These are phyloP conservation scores for Eupristina koningsbergeri DNA, from an alignment of 1,140 invertebrate genomes.

Conservation along the genomic window DNA sequence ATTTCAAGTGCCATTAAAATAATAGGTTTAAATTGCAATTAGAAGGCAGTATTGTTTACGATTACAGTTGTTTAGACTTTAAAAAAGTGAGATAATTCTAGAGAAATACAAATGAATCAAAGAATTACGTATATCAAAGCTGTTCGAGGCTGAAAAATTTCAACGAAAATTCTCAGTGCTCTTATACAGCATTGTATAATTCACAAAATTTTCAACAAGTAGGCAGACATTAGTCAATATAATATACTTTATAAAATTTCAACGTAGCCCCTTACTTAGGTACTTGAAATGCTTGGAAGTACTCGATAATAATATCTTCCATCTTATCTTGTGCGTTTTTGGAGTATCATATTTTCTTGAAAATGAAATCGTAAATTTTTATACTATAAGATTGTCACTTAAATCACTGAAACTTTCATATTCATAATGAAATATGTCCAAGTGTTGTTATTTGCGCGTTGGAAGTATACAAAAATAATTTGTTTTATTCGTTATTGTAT, in stretches of 20 bases:
- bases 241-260: not conserved
- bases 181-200: no score
- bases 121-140: not conserved
- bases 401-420: not conserved
- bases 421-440: not conserved
- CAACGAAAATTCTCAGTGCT: not conserved
- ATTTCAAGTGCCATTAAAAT: no score
- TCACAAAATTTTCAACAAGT: not conserved
- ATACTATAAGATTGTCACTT: not conserved
- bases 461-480: not conserved
- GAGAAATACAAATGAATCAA: no score
- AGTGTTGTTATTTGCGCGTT: not conserved
- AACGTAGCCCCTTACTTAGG: not conserved
- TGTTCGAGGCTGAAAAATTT: not conserved
- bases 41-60: no score
- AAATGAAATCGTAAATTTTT: not conserved
- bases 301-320: slow-evolving; percentile 7
- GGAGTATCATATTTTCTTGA: not conserved
- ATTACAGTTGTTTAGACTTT: no score
- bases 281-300: not conserved
- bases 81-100: no score
- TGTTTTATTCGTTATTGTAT: not conserved
- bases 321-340: not conserved
- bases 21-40: no score
- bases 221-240: not conserved